phyloP scores from a whole-genome alignment of 2,113 vertebrate species.

The Myrmecobius fasciatus region DNA sequence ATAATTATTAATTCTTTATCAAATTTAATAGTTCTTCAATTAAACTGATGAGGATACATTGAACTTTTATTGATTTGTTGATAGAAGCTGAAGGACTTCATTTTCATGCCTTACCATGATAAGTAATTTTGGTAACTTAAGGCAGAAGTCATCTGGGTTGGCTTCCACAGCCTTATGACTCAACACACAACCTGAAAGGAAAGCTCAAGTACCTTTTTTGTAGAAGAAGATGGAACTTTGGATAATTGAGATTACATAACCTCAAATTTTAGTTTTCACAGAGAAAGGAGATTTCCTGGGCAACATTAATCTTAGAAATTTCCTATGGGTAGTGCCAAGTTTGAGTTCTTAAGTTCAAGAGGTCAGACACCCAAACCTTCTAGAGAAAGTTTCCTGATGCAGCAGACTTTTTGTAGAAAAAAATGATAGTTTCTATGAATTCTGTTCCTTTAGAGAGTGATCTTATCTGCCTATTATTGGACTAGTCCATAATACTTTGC shows the following conservation, averaged over 20 bases:
- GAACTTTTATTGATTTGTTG: background rate
- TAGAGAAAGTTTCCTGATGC: background rate
- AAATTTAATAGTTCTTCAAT: background rate
- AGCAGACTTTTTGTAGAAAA: background rate
- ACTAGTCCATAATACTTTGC: background rate
- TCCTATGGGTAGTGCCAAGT: background rate
- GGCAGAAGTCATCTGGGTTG: background rate
- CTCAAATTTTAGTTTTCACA: background rate
- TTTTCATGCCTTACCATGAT: too few species aligned
- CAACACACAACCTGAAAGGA: background rate
- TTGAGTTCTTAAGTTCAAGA: background rate
- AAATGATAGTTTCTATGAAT: background rate
- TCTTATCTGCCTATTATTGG: background rate
- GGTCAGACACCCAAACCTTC: background rate
- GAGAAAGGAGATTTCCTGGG: background rate
- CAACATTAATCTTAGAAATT: background rate
- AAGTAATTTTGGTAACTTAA: background rate
- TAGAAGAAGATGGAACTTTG: background rate
- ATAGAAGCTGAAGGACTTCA: background rate
- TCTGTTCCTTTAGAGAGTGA: background rate
- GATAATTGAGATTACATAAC: background rate
- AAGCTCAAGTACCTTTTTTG: background rate
- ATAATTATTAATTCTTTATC: too few species aligned
- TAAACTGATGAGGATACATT: background rate
- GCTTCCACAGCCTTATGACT: background rate